These are phyloP conservation scores for Sitobion miscanthi DNA, from an alignment of 1,140 invertebrate species.

Conservation along the genomic window DNA sequence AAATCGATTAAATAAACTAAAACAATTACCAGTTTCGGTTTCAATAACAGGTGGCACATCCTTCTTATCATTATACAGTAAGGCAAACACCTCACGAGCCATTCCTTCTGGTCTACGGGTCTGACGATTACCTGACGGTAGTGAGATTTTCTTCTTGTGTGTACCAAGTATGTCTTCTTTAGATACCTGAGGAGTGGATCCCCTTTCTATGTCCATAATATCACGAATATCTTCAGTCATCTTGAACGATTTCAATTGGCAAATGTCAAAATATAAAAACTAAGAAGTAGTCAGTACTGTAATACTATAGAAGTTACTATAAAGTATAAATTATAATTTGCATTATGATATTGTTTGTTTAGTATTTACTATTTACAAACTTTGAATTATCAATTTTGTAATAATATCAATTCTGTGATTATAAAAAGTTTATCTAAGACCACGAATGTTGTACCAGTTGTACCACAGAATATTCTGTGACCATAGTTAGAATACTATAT, in stretches of 20 bases:
- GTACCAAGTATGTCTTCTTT: slow-evolving; percentile 83
- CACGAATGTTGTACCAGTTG: too few relatives aligned
- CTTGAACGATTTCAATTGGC: neutral
- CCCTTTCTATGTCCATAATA: slow-evolving; percentile 87
- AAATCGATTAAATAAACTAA: neutral
- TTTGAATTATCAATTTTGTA: too few relatives aligned
- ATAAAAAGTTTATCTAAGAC: too few relatives aligned
- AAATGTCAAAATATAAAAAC: too few relatives aligned
- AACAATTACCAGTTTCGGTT: slow-evolving; percentile 74
- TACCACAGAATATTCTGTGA: too few relatives aligned
- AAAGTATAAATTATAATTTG: too few relatives aligned
- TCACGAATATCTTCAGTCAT: slow-evolving; percentile 84
- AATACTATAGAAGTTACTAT: too few relatives aligned
- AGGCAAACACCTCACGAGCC: slow-evolving; percentile 94
- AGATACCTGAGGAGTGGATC: slow-evolving; percentile 78
- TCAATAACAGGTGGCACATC: slow-evolving; percentile 83
- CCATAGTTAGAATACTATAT: too few relatives aligned
- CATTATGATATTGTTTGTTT: too few relatives aligned
- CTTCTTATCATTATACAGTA: slow-evolving; percentile 94
- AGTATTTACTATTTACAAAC: too few relatives aligned
- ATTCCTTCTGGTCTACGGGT: slow-evolving; percentile 93
- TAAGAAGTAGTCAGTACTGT: too few relatives aligned
- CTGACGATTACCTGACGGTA: slow-evolving; percentile 66
- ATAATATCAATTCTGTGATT: too few relatives aligned
- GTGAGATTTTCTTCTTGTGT: slow-evolving; percentile 63